These are phyloP conservation scores for Galaxias olidus DNA, from an alignment of 2,797 vertebrate genomes.

Conservation along the genomic window DNA sequence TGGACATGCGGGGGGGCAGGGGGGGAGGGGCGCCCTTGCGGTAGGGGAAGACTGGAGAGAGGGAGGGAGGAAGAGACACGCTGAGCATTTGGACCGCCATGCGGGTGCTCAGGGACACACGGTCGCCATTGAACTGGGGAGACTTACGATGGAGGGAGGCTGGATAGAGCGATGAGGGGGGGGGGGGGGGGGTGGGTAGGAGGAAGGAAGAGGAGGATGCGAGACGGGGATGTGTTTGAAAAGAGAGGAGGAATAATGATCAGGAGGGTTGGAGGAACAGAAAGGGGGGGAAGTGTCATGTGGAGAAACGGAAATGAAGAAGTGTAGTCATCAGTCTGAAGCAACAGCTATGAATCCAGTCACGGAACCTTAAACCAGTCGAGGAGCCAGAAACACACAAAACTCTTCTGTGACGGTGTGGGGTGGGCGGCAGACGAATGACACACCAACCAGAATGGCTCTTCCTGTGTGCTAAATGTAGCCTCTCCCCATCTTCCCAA, in stretches of 20 bases:
- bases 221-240: constrained; percentile 28
- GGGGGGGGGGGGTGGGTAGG: neutral
- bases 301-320: constrained; percentile 14
- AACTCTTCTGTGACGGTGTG: neutral
- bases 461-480: constrained; percentile 43
- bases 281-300: constrained; percentile 7
- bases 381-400: neutral
- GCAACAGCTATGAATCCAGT: too few species aligned
- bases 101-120: constrained; percentile 29
- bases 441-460: constrained; percentile 19
- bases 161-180: constrained; percentile 7
- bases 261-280: constrained; percentile 3
- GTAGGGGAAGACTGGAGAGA: constrained; percentile 91
- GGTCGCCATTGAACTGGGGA: constrained; percentile 7
- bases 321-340: neutral
- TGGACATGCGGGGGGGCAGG: constrained; percentile 95
- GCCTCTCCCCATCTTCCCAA: constrained; percentile 45
- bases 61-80: constrained; percentile 40
- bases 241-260: constrained; percentile 33
- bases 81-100: constrained; percentile 5
- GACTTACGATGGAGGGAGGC: neutral
- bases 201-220: neutral
- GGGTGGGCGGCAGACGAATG: neutral
- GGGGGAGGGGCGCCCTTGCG: constrained; percentile 94
- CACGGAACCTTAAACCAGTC: too few species aligned